phyloP scores from a whole-genome alignment of 2,797 vertebrate species.

The Enteromius radiatus region DNA sequence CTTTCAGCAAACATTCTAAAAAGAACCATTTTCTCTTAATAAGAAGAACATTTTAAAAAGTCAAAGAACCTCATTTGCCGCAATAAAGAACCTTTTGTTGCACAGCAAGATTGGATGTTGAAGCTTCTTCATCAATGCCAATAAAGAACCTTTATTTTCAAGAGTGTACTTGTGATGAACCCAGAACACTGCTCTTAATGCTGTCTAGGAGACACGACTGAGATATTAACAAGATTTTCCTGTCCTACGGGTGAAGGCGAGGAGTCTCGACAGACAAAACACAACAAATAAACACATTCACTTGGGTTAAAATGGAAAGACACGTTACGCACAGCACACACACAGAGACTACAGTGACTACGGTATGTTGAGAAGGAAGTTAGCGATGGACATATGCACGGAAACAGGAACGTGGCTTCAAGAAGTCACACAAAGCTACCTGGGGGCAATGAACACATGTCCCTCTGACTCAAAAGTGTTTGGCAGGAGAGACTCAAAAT shows the following conservation, averaged over 20 bases:
- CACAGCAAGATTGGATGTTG: not conserved
- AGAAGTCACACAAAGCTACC: conserved; percentile 93
- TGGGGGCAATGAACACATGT: conserved; percentile 99
- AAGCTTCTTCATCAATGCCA: not conserved
- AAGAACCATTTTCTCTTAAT: not conserved
- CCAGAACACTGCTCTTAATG: conserved; percentile 2
- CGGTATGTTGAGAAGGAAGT: conserved; percentile 47
- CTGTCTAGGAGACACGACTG: not conserved
- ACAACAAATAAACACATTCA: conserved; percentile 45
- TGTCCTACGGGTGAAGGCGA: not conserved
- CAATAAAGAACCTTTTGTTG: not conserved
- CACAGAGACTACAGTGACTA: conserved; percentile 39
- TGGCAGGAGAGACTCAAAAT: conserved; percentile 99
- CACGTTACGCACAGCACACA: conserved; percentile 45
- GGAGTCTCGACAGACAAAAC: conserved; percentile 7
- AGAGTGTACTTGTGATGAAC: not conserved
- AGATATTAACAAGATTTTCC: not conserved
- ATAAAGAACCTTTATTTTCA: not conserved
- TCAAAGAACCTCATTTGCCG: not conserved
- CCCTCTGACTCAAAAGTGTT: conserved; percentile 99
- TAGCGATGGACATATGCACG: conserved; percentile 40
- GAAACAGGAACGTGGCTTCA: conserved; percentile 42
- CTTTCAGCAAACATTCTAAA: not conserved
- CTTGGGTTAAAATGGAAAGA: conserved; percentile 45
- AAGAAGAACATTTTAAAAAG: not conserved